These are phyloP conservation scores for Gallinago stenura DNA, from an alignment of 2,797 vertebrate genomes.

Conservation along the genomic window DNA sequence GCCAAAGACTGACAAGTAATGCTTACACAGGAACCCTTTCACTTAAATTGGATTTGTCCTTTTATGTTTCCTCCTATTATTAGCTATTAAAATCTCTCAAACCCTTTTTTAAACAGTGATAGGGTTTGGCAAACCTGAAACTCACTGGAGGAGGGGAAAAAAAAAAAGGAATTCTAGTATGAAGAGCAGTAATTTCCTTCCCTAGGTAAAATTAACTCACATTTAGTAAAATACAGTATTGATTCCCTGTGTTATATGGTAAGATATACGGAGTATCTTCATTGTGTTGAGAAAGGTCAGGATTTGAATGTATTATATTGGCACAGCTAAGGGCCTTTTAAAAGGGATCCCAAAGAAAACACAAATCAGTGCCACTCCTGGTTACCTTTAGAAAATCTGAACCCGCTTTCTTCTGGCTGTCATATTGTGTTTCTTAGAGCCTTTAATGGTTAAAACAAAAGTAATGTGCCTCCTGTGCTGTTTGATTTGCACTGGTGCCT, in stretches of 20 bases:
- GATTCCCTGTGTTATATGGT: conserved; percentile 65
- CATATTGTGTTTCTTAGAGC: conserved; percentile 53
- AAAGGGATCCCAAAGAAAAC: conserved; percentile 24
- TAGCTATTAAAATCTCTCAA: conserved; percentile 90
- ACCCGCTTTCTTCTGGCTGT: conserved; percentile 8
- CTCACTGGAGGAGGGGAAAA: not conserved
- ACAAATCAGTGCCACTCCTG: conserved; percentile 27
- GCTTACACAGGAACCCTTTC: conserved; percentile 86
- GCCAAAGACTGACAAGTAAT: conserved; percentile 94
- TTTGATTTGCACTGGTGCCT: conserved; percentile 24
- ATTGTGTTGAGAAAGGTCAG: conserved; percentile 68
- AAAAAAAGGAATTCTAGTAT: conserved; percentile 29
- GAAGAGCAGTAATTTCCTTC: conserved; percentile 60
- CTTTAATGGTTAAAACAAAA: conserved; percentile 66
- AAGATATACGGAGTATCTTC: conserved; percentile 66
- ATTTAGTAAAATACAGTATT: conserved; percentile 78
- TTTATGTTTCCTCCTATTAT: conserved; percentile 86
- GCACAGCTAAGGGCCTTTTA: conserved; percentile 58
- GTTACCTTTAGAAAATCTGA: conserved; percentile 25
- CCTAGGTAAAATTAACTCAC: conserved; percentile 72
- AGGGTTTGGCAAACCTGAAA: conserved; percentile 70
- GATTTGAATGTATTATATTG: conserved; percentile 45
- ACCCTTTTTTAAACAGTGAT: conserved; percentile 77
- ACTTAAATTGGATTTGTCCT: conserved; percentile 83
- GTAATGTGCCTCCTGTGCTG: not conserved